Evolutionary conservation across 2,888 invertebrate species (phyloP), one percentile per base, ranked within the genome.

Genomic region (Neoaliturus tenellus): DNA sequence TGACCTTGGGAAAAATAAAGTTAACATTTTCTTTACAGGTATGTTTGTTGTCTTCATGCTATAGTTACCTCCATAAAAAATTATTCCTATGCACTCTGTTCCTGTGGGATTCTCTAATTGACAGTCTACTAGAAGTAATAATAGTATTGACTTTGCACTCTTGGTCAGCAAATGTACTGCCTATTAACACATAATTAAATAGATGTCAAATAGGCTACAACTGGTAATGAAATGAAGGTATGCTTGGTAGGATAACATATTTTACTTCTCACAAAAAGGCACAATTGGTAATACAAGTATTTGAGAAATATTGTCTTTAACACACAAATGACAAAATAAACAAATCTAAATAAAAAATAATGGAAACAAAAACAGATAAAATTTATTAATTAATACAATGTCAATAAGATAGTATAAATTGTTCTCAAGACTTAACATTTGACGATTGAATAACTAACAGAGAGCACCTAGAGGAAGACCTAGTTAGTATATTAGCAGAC

Each of bases 381-480:
- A 55, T 14, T 12, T 14, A 55, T 14, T 28, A 62, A 62, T 31
- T 28, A 62, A 28, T 31, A 62, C 28, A 28, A 8, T 23, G 10
- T n/a, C n/a, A 51, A 23, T 5, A 5, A 51, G 20, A 51, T 14
- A 62, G 4, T 28, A 62, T 2, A 23, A 20, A 3, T 23, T 2
- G 62, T 1, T 62, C 17, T 14, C 10, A 62, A 4, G 14, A 28
- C 3, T 17, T 62, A 17, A 20, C 20, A 3, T 62, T 62, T 62
- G 14, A 51, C 5, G 20, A 62, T 28, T 31, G 31, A 62, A 62
- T 17, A 62, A 5, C 28, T 31, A 62, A 28, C 14, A 62, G 20
- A 51, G 51, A 62, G 62, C 62, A 62, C 62, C 62, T 28, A 31
- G 14, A 28, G 62, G 62, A 62, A 62, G 62, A 62, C 62, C 55